phyloP scores from a whole-genome alignment of 2,797 vertebrate species.

The Onychomys arenicola region DNA sequence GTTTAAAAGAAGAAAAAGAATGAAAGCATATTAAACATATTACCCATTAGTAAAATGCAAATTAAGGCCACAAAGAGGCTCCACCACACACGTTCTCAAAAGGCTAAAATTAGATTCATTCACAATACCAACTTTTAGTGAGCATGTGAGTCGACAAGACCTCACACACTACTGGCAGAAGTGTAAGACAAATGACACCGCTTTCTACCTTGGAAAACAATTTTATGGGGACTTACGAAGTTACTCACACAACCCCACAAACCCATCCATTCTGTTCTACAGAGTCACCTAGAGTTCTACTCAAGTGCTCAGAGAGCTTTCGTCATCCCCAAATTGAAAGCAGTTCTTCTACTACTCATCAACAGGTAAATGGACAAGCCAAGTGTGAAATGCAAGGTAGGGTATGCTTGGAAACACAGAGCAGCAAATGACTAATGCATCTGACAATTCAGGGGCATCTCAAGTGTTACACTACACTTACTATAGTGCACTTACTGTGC shows the following conservation, averaged over 20 bases:
- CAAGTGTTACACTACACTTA: not conserved
- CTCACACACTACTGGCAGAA: not conserved
- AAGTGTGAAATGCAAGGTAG: not conserved
- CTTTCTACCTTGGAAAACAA: not conserved
- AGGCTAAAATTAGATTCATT: not conserved
- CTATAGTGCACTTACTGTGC: not conserved
- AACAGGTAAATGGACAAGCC: not conserved
- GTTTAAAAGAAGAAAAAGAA: not conserved
- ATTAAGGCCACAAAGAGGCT: not conserved
- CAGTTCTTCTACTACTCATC: not conserved
- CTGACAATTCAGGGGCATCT: not conserved
- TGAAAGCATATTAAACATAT: conserved; percentile 7
- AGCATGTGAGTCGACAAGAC: not conserved
- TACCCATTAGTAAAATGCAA: conserved; percentile 21
- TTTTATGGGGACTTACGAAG: not conserved
- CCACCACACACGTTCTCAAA: not conserved
- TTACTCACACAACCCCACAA: not conserved
- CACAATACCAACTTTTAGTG: not conserved
- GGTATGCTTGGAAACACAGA: not conserved
- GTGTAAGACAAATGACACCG: not conserved
- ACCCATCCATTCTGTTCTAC: not conserved
- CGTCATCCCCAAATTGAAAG: not conserved
- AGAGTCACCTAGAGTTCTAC: not conserved
- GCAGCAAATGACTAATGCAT: not conserved
- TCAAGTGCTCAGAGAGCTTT: not conserved